Evolutionary conservation across 1,140 invertebrate genomes (phyloP).

Genomic region (Heliconius hermathena): DNA sequence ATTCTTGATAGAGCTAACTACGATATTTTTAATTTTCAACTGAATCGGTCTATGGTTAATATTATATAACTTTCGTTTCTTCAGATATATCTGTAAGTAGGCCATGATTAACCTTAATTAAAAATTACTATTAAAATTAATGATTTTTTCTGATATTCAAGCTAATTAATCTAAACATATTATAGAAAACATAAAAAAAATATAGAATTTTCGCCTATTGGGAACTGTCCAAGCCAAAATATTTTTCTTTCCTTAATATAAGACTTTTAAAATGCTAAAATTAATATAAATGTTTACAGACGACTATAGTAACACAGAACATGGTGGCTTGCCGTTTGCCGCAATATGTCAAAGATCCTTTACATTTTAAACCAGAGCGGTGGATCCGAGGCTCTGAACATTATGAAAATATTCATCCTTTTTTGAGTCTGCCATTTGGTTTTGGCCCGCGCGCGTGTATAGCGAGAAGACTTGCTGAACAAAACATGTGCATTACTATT

Average conservation of each 20-base stretch:
- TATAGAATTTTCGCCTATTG: too few relatives aligned
- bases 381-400: constrained; percentile 84
- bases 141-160: too few relatives aligned
- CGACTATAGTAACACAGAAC: constrained; percentile 93
- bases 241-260: too few relatives aligned
- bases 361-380: constrained; percentile 88
- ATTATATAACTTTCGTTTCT: too few relatives aligned
- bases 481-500: constrained; percentile 91
- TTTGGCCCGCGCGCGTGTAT: constrained; percentile 94
- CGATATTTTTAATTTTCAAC: too few relatives aligned
- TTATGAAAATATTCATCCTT: constrained; percentile 86
- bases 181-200: too few relatives aligned
- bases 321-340: constrained; percentile 88
- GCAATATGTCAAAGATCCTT: constrained; percentile 87
- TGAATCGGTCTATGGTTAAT: too few relatives aligned
- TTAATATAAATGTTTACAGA: constrained; percentile 83
- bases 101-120: too few relatives aligned
- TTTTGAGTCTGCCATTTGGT: constrained; percentile 92
- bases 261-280: background rate
- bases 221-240: too few relatives aligned
- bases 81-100: too few relatives aligned
- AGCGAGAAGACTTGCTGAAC: constrained; percentile 93
- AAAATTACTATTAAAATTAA: too few relatives aligned
- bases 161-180: too few relatives aligned
- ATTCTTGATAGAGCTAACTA: background rate